Base-by-base conservation (phyloP, 2,797 vertebrate species). In the Scleropages formosus region DNA sequence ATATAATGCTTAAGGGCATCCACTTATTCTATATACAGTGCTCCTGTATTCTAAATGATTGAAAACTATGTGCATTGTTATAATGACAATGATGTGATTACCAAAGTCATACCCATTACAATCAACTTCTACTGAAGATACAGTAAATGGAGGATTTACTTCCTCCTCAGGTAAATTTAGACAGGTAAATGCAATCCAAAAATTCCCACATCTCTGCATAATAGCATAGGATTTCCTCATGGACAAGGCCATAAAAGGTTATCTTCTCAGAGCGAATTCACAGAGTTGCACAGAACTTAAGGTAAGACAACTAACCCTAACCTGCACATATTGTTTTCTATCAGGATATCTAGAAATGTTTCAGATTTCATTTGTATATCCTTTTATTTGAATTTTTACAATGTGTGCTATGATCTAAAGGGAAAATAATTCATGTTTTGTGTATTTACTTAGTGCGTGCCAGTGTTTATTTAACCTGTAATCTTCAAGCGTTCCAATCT, bases 161-260 rank as follows among this genome's bases (percentile, higher is more conserved):
- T 75, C 74, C 74, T 75, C 44, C 74, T 75, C 27, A 22, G 18
- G 65, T 70, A 69, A 75, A 44, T 69, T 51, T 44, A 47, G 44
- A 47, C 75, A 70, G 46, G 67, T 70, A 39, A 24, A 68, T 51
- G 44, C 67, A 26, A 8, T 56, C 24, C 18, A 22, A 49, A 76
- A 76, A 39, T 70, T 63, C 46, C 75, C 56, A n/a, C 16, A 22
- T 15, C 72, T 64, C 22, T 72, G 49, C 22, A 69, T 20, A 26
- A 8, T 49, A 51, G 53, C 53, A 12, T 70, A 27, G 70, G 39
- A 59, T 72, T 26, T 72, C 70, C 72, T 39, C 56, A 46, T 59
- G 26, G 70, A 72, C 27, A 4, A 1, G 27, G 56, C 20, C 56
- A 72, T 71, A 71, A 13, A 72, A 72, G 56, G 59, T 26, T 47